Evolutionary conservation across 2,113 vertebrate species (phyloP), one percentile per base, ranked within the genome.

Genomic region (Thinocorus orbignyianus): DNA sequence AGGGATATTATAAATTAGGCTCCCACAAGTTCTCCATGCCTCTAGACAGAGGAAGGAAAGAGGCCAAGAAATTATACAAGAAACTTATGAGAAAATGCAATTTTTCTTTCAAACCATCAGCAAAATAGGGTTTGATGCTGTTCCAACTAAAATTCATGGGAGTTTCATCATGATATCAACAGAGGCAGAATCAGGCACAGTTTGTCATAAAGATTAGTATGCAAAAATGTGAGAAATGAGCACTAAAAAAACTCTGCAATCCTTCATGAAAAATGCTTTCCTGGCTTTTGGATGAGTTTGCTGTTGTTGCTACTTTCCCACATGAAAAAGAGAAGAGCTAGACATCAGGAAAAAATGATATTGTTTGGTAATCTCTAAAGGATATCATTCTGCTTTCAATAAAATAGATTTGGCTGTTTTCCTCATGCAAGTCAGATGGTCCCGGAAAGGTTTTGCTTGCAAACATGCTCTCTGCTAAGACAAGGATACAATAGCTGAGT

Each of bases 261-360:
- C 61, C 51, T 54, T 83, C 69, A 55, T 79, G 90, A 92, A 76
- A 93, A 89, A 86, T 93, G 39, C 7, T 91, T 89, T 94, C 37
- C 65, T 74, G 85, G 33, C 41, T 70, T 88, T 90, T 78, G 72
- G 78, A 78, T 90, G 4, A 3, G 2, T 70, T 92, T 88, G 39
- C 28, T 87, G 10, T 25, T 93, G 13, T 62, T 83, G 11, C 30
- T 85, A 55, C 88, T 94, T 95, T 95, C 41, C 62, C 68, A 41
- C 57, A 54, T 46, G 78, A 88, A 73, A 95, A 61, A 64, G 77
- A 83, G 49, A 80, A 92, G 84, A 89, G 66, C 66, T 95, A 73
- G 83, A 77, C 64, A 70, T 58, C 49, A 85, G 58, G 83, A 84
- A 90, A 90, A 48, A 48, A 81, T 42, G 1, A 48, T 30, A 26